Evolutionary conservation across 2,113 vertebrate species (phyloP), one percentile per base, ranked within the genome.

Genomic region (Platichthys stellatus): DNA sequence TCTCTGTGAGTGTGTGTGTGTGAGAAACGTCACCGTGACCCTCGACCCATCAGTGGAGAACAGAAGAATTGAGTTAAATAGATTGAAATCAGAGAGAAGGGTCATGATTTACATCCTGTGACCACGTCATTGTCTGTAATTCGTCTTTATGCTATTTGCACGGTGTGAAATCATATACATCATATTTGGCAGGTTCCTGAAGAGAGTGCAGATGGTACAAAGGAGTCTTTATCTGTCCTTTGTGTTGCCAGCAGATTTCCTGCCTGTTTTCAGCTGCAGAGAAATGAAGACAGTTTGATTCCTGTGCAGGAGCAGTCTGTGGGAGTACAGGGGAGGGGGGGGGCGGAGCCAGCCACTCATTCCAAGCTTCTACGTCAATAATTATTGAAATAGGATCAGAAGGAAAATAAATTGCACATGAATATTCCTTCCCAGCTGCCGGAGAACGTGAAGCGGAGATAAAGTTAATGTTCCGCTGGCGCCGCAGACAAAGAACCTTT

Each of bases 311-410:
- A 54, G 64, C 53, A 64, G 47, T 76, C 65, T 70, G 63, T 69
- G 40, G 61, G 21, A 60, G 63, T 11, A 62, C 17, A 23, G 20
- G 35, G 5, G n/a, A n/a, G n/a, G 7, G 56, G 2, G 35, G 5
- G 14, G 38, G 1, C 60, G 21, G 35, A 77, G 69, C 69, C 53
- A 64, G 40, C 49, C 45, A 60, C 73, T 82, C 35, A 17, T 72
- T 86, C 81, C 53, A 77, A 80, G 78, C 85, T 85, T 81, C 56
- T 71, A 53, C 13, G 2, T 71, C 4, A 51, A 51, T 83, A 87
- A 88, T 89, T 86, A 84, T 74, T 80, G 38, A 82, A 85, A 86
- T 78, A 80, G 80, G 81, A 79, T 74, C 59, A 38, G 76, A 20
- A 63, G 70, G 58, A 80, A 79, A 90, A 87, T 77, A 72, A 70